phyloP scores from a whole-genome alignment of 1,140 invertebrate species.

The Notospermus geniculatus region DNA sequence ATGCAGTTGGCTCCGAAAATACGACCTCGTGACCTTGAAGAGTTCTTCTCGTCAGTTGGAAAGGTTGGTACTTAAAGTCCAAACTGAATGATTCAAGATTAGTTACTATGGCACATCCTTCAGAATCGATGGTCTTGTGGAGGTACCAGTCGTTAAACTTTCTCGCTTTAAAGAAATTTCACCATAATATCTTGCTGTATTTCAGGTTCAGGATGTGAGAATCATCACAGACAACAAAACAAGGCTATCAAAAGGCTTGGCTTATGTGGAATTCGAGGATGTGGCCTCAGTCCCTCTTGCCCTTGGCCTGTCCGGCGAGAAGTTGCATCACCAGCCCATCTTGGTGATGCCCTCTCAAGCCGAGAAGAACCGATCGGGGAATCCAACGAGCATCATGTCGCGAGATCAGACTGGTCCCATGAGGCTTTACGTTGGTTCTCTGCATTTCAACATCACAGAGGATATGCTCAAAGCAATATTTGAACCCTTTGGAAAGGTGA shows the following conservation, averaged over 20 bases:
- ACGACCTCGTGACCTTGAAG: slow-evolving; percentile 92
- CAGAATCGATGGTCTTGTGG: not conserved
- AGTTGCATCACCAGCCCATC: slow-evolving; percentile 94
- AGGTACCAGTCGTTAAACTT: too few species aligned
- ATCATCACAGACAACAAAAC: slow-evolving; percentile 99
- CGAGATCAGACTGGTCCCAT: slow-evolving; percentile 82
- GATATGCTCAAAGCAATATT: slow-evolving; percentile 98
- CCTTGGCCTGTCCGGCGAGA: slow-evolving; percentile 93
- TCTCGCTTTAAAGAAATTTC: too few species aligned
- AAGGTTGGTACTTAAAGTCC: slow-evolving; percentile 69
- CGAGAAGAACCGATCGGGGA: slow-evolving; percentile 92
- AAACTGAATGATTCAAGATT: not conserved
- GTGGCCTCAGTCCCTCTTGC: slow-evolving; percentile 95
- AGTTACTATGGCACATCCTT: not conserved
- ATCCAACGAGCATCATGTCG: slow-evolving; percentile 42
- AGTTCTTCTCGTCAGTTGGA: slow-evolving; percentile 98
- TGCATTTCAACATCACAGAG: slow-evolving; percentile 99
- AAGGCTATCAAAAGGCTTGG: slow-evolving; percentile 96
- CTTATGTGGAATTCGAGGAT: slow-evolving; percentile 99
- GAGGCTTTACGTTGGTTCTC: slow-evolving; percentile 93
- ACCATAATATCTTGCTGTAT: slow-evolving; percentile 16
- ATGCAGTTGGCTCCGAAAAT: slow-evolving; percentile 79
- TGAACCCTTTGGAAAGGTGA: slow-evolving; percentile 93
- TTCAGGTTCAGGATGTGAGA: slow-evolving; percentile 83
- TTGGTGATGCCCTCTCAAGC: slow-evolving; percentile 98